Evolutionary conservation across 2,888 invertebrate genomes (phyloP).

Genomic region (Xanthorhoe designata): DNA sequence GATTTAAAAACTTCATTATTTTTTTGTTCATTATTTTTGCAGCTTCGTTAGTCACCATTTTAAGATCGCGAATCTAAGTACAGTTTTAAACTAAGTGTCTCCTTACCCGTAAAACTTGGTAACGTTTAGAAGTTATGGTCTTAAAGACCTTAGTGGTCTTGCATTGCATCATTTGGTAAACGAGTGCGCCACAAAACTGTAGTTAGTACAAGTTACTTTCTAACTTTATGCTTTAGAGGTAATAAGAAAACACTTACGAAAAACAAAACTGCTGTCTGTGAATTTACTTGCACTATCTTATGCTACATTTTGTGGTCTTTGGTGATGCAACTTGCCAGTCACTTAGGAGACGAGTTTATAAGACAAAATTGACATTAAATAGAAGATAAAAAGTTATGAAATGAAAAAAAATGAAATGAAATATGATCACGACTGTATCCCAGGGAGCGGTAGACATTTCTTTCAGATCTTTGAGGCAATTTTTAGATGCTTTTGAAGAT

Average conservation of each 20-base stretch:
- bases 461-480: too few species aligned
- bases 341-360: neutral
- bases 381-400: too few species aligned
- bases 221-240: conserved; percentile 7
- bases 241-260: conserved; percentile 5
- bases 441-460: too few species aligned
- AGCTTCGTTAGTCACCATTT: too few species aligned
- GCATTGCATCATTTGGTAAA: conserved; percentile 23
- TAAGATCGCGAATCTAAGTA: neutral
- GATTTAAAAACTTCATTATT: too few species aligned
- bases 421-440: too few species aligned
- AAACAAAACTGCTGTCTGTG: neutral
- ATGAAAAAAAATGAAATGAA: too few species aligned
- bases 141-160: conserved; percentile 5
- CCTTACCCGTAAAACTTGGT: conserved; percentile 5
- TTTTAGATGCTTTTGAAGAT: too few species aligned
- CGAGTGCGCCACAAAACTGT: conserved; percentile 22
- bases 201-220: conserved; percentile 15
- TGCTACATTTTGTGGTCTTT: too few species aligned
- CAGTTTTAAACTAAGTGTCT: neutral
- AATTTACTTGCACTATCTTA: neutral
- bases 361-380: too few species aligned
- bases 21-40: too few species aligned
- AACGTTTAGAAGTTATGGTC: neutral
- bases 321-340: neutral